A percentile compares a stretch with the other conserved stretches of the same genome.
These are phyloP conservation scores for Machimus atricapillus DNA, from an alignment of 2,888 invertebrate genomes.

Conservation along the genomic window DNA sequence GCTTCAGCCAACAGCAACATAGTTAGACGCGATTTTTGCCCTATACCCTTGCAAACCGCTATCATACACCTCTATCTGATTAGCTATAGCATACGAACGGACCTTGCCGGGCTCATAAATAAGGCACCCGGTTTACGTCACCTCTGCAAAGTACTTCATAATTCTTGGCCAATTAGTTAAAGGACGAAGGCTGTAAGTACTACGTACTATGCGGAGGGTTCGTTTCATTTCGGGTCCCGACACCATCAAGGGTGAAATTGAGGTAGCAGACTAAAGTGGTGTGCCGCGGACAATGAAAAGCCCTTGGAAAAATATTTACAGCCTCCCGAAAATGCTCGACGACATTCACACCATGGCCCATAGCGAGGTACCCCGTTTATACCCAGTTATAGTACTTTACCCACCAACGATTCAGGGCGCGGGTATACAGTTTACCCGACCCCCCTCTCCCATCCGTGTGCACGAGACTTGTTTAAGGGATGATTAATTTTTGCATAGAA, in stretches of 20 bases:
- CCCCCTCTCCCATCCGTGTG: neutral
- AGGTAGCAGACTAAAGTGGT: neutral
- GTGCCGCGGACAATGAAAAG: neutral
- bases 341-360: neutral
- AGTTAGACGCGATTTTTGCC: neutral
- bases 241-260: neutral
- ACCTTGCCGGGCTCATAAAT: conserved; percentile 17
- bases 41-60: neutral
- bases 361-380: neutral
- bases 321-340: neutral
- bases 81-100: neutral
- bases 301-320: conserved; percentile 24
- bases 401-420: neutral
- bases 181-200: conserved; percentile 4
- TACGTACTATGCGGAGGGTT: neutral
- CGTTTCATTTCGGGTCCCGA: conserved; percentile 16
- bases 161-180: conserved; percentile 38
- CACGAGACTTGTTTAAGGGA: conserved; percentile 18
- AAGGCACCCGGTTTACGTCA: conserved; percentile 27
- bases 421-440: neutral
- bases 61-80: neutral
- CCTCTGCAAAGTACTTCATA: conserved; percentile 34
- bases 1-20: neutral
- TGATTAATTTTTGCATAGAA: conserved; percentile 39
- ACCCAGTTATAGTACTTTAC: neutral